phyloP scores from a whole-genome alignment of 2,113 vertebrate genomes.

The Archilochus colubris region DNA sequence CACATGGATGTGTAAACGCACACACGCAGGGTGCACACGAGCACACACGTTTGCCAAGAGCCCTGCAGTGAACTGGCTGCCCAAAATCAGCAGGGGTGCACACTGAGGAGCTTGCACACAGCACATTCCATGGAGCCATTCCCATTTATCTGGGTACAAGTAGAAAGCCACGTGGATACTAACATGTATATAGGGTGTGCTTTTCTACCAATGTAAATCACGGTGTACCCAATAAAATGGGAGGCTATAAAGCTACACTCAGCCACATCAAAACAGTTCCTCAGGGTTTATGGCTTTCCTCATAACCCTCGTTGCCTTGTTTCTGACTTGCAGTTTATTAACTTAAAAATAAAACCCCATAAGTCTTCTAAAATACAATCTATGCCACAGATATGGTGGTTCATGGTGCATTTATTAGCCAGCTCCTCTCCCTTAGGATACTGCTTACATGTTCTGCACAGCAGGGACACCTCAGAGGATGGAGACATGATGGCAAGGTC shows the following conservation, averaged over 20 bases:
- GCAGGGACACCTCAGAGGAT: not conserved
- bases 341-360: not conserved
- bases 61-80: fast-evolving
- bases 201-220: not conserved
- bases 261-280: not conserved
- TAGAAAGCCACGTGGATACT: not conserved
- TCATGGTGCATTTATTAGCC: not conserved
- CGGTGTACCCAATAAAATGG: not conserved
- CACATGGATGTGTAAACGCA: fast-evolving
- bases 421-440: not conserved
- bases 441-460: not conserved
- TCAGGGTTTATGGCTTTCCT: not conserved
- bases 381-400: not conserved
- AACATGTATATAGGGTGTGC: fast-evolving
- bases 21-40: not conserved
- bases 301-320: not conserved
- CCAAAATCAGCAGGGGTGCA: fast-evolving
- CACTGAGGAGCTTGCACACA: not conserved
- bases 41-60: not conserved
- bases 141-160: not conserved
- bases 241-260: not conserved
- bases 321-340: not conserved
- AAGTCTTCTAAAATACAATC: not conserved
- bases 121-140: not conserved
- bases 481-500: not conserved